Conservation (phyloP, 2,888 invertebrate species). For the Eilema caniola region DNA sequence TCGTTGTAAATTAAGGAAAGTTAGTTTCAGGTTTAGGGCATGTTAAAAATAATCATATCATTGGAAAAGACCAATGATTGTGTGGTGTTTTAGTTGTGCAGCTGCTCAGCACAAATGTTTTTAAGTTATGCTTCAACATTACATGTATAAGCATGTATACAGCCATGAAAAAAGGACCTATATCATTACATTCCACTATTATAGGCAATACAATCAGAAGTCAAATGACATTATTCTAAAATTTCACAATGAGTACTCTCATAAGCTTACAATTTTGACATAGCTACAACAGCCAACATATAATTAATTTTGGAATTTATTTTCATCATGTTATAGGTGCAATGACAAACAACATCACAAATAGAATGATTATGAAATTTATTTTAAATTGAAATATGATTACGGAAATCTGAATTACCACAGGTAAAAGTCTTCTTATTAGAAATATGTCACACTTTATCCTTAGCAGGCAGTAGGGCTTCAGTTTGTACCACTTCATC, state of each 20-base stretch:
- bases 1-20: neutral
- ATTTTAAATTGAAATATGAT: constrained; percentile 36
- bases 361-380: constrained; percentile 31
- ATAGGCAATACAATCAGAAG: no score
- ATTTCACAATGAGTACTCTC: neutral
- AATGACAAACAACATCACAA: constrained; percentile 1
- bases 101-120: neutral
- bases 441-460: constrained; percentile 42
- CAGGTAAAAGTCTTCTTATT: constrained; percentile 52
- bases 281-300: neutral
- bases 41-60: neutral
- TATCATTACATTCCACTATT: no score
- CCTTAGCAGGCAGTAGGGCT: constrained; percentile 55
- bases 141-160: no score
- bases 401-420: constrained; percentile 51
- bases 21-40: neutral
- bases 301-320: neutral
- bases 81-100: neutral
- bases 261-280: no score
- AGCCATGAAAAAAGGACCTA: no score
- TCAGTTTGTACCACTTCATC: constrained; percentile 76
- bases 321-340: neutral
- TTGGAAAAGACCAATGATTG: neutral
- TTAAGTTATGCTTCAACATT: no score
- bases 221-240: no score